Percentiles rank a stretch among this genome's conserved stretches.
phyloP scores from a whole-genome alignment of 2,797 vertebrate genomes.

The Falco concolor region DNA sequence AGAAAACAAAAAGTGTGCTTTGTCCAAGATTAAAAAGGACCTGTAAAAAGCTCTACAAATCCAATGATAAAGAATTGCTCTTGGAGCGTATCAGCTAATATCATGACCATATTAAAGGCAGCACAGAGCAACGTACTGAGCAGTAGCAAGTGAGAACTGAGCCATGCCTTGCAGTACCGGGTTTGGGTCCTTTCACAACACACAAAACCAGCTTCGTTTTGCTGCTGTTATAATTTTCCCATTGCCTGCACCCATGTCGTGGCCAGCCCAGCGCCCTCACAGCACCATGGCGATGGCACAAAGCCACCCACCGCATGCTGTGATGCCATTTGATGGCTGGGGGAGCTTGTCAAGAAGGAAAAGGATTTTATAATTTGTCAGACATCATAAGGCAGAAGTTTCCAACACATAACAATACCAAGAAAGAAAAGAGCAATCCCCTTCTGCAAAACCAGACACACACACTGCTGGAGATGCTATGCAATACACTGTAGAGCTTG shows the following conservation, averaged over 20 bases:
- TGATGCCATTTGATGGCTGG: neutral
- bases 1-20: neutral
- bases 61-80: neutral
- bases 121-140: neutral
- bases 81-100: neutral
- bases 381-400: neutral
- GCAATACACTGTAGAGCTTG: neutral
- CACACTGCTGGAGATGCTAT: neutral
- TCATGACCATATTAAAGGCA: neutral
- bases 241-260: neutral
- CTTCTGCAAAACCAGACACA: neutral
- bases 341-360: neutral
- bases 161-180: neutral
- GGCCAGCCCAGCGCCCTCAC: rapidly evolving
- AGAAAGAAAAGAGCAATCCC: neutral
- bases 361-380: neutral
- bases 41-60: neutral
- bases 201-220: neutral
- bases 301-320: neutral
- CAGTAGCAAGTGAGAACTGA: neutral
- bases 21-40: neutral
- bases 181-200: neutral
- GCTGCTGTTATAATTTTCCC: neutral
- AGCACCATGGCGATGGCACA: rapidly evolving
- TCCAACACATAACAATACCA: neutral